Evolutionary conservation across 2,888 invertebrate genomes (phyloP).

Genomic region (Leptopilina myrica): DNA sequence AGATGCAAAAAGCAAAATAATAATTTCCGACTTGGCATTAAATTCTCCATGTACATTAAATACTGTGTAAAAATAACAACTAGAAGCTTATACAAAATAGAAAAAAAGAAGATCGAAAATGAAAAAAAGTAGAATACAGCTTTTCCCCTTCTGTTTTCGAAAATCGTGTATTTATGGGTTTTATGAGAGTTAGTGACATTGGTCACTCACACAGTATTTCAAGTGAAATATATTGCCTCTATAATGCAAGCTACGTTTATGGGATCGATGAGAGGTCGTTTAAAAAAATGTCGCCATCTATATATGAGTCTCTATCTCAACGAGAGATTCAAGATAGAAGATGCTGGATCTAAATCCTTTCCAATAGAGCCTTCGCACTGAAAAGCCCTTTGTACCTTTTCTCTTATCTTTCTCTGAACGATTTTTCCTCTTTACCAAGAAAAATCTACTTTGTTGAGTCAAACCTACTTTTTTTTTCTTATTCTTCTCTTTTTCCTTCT

Average conservation of each 20-base stretch:
- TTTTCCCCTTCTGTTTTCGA: no score
- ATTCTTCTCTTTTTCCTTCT: no score
- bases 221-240: constrained; percentile 25
- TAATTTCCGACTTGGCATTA: no score
- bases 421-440: constrained; percentile 38
- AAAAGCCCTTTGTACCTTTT: constrained; percentile 33
- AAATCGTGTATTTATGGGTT: constrained; percentile 7
- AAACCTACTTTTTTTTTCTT: constrained; percentile 12
- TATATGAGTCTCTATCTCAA: constrained; percentile 4
- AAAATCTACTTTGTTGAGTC: constrained; percentile 35
- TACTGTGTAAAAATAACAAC: no score
- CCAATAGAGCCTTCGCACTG: constrained; percentile 31
- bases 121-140: no score
- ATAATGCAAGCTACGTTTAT: constrained; percentile 22
- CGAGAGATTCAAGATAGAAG: constrained; percentile 13
- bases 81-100: no score
- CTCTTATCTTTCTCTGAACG: constrained; percentile 24
- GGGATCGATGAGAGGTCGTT: constrained; percentile 24
- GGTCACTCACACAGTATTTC: background rate
- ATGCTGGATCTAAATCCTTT: constrained; percentile 36
- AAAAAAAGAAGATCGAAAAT: no score
- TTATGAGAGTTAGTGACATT: background rate
- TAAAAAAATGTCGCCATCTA: constrained; percentile 3
- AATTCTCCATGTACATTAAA: no score
- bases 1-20: no score